These are phyloP conservation scores for Drosophila sordidula DNA, from an alignment of 2,888 invertebrate species.

Conservation along the genomic window DNA sequence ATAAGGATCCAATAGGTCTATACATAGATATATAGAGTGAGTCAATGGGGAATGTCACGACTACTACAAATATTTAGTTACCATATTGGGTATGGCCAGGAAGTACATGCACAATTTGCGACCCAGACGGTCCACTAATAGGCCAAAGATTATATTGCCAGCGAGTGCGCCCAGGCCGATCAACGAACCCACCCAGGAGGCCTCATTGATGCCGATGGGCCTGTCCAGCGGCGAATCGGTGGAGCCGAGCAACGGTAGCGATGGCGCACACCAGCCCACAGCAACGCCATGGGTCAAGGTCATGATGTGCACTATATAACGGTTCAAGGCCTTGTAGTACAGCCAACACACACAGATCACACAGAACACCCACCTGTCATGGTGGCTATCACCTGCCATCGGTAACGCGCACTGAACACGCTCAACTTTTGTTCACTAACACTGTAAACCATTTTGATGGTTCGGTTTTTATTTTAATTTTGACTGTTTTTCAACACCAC, in stretches of 20 bases:
- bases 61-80: slow-evolving; percentile 29
- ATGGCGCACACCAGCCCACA: slow-evolving; percentile 81
- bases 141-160: slow-evolving; percentile 77
- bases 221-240: slow-evolving; percentile 42
- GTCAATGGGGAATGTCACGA: slow-evolving; percentile 4
- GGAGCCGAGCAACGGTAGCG: slow-evolving; percentile 67
- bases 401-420: slow-evolving; percentile 58
- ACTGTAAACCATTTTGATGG: slow-evolving; percentile 48
- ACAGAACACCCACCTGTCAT: slow-evolving; percentile 59
- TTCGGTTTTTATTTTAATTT: background rate
- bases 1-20: slow-evolving; percentile 79
- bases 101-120: slow-evolving; percentile 71
- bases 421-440: slow-evolving; percentile 28
- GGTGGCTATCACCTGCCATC: slow-evolving; percentile 71
- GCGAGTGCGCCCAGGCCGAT: slow-evolving; percentile 71
- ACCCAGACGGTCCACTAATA: slow-evolving; percentile 72
- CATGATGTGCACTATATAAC: slow-evolving; percentile 75
- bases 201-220: slow-evolving; percentile 56
- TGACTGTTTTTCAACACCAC: background rate
- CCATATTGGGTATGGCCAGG: slow-evolving; percentile 76
- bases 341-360: background rate
- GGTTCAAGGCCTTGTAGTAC: background rate
- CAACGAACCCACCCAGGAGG: slow-evolving; percentile 79
- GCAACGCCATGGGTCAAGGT: slow-evolving; percentile 77
- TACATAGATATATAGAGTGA: slow-evolving; percentile 30